Percentiles rank a stretch among this genome's conserved stretches.
Conservation (phyloP, 2,888 invertebrate genomes). For the Aporophyla nigra region DNA sequence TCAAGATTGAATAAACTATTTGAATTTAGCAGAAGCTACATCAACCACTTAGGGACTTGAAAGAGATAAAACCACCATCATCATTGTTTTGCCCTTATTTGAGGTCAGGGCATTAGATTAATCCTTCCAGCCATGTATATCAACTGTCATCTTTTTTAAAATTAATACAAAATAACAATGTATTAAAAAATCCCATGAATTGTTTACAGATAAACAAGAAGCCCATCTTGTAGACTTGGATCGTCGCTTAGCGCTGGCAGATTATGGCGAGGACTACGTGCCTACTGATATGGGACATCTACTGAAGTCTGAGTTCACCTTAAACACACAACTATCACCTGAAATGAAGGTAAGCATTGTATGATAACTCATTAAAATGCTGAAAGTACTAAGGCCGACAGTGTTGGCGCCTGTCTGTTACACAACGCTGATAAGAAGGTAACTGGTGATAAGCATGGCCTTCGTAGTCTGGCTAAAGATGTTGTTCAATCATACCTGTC, state of each 20-base stretch:
- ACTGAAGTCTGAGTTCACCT: conserved; percentile 84
- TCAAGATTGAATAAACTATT: neutral
- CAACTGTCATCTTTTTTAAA: neutral
- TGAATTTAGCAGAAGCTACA: neutral
- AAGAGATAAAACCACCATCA: neutral
- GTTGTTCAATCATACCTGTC: neutral
- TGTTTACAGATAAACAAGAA: conserved; percentile 90
- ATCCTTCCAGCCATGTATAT: neutral
- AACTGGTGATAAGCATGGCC: neutral
- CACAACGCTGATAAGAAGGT: neutral
- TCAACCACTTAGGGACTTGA: neutral
- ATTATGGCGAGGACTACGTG: conserved; percentile 93
- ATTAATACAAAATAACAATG: neutral
- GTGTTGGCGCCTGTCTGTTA: neutral
- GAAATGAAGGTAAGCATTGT: conserved; percentile 82
- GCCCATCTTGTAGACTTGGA: conserved; percentile 91
- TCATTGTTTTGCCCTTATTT: no score
- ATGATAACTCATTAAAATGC: neutral
- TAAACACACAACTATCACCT: conserved; percentile 87
- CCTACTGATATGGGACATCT: conserved; percentile 87
- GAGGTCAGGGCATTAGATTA: neutral
- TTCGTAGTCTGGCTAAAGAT: neutral
- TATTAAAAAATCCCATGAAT: conserved; percentile 31
- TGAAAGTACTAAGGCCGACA: no score
- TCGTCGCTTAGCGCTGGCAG: conserved; percentile 90